Conservation (phyloP, 53 echinoderm and acorn worm genomes). For the Echinarachnius parma region DNA sequence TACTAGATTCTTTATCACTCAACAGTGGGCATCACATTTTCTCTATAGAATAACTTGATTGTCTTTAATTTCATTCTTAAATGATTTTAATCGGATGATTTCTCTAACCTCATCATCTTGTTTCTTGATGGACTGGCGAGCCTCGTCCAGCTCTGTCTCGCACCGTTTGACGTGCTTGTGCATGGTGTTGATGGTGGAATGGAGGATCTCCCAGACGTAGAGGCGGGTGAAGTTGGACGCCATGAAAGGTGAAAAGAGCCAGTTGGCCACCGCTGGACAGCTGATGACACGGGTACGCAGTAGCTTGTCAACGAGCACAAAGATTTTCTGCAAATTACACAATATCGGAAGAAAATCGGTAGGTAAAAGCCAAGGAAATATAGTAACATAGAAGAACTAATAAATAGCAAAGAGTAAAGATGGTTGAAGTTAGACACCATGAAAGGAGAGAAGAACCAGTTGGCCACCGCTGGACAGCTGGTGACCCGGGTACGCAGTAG, state of each 20-base stretch:
- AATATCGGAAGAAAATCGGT: no score
- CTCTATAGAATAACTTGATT: no score
- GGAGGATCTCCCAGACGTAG: constrained; percentile 94
- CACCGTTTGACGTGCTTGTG: constrained; percentile 76
- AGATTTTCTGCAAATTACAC: constrained; percentile 96
- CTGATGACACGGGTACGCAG: constrained; percentile 88
- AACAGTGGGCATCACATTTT: no score
- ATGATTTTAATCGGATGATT: no score
- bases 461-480: constrained; percentile 85
- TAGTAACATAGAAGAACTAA: no score
- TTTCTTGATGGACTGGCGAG: constrained; percentile 39
- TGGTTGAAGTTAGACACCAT: constrained; percentile 86
- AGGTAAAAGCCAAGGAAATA: no score
- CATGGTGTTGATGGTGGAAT: constrained; percentile 91
- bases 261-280: constrained; percentile 93
- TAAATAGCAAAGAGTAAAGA: no score
- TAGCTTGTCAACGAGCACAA: constrained; percentile 91
- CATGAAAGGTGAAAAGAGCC: constrained; percentile 93
- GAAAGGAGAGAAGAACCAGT: constrained; percentile 92
- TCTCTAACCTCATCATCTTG: constrained; percentile 22
- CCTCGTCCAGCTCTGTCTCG: constrained; percentile 62
- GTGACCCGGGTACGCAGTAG: constrained; percentile 91
- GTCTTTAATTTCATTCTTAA: no score
- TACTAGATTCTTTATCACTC: no score
- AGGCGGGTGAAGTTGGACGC: constrained; percentile 73